Evolutionary conservation across 2,113 vertebrate genomes (phyloP).

Genomic region (Tetrao urogallus): DNA sequence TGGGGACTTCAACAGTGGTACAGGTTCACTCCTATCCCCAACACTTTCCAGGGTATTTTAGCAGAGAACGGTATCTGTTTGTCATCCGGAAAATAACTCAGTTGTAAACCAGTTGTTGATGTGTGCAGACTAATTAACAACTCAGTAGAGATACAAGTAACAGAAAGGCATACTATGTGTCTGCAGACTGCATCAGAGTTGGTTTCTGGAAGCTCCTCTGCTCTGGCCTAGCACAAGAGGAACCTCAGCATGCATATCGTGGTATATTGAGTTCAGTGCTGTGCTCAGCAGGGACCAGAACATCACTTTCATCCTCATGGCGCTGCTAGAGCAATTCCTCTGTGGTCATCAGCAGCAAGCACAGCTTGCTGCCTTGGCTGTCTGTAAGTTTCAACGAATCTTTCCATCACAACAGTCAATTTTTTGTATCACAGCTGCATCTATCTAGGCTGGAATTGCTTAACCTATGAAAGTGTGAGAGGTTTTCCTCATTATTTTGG

Average conservation of each 20-base stretch:
- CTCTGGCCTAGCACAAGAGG: neutral
- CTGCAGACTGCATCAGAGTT: neutral
- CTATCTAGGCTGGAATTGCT: neutral
- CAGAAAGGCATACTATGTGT: neutral
- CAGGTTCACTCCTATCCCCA: neutral
- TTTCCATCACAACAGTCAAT: neutral
- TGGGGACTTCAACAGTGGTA: accelerated
- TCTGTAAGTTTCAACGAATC: neutral
- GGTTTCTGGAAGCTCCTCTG: neutral
- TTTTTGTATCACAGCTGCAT: neutral
- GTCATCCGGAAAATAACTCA: neutral
- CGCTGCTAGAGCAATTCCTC: neutral
- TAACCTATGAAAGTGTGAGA: neutral
- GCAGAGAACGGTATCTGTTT: accelerated
- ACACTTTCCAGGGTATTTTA: neutral
- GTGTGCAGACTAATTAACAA: neutral
- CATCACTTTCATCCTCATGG: neutral
- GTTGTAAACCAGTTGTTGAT: neutral
- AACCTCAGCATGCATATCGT: accelerated
- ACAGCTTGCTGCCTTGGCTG: neutral
- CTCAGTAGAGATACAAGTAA: neutral
- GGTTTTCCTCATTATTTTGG: neutral
- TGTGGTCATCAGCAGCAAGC: neutral
- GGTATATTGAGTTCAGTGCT: neutral
- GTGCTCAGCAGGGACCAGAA: neutral